Evolutionary conservation across 2,797 vertebrate genomes (phyloP).

Genomic region (Lutjanus argentimaculatus): DNA sequence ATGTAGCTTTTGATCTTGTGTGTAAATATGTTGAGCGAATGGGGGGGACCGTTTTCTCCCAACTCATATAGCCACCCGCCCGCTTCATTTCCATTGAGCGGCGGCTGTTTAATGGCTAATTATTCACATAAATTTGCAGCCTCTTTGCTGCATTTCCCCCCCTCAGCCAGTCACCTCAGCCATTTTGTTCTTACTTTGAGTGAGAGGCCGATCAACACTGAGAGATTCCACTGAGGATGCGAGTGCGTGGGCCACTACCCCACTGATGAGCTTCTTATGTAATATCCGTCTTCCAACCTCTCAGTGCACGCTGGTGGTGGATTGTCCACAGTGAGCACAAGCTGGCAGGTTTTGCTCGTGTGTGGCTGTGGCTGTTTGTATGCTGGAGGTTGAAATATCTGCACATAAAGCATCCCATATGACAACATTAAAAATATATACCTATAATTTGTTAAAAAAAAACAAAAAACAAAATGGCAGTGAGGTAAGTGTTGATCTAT

Average conservation of each 20-base stretch:
- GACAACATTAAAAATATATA: too few species aligned
- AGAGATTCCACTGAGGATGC: constrained; percentile 79
- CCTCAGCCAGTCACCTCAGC: constrained; percentile 71
- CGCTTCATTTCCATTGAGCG: constrained; percentile 48
- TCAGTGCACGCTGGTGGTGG: constrained; percentile 55
- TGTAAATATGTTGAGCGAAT: constrained; percentile 30
- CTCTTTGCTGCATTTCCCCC: constrained; percentile 34
- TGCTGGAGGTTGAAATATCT: constrained; percentile 13
- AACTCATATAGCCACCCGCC: constrained; percentile 1
- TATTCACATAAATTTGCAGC: constrained; percentile 60
- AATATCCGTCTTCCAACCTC: constrained; percentile 77
- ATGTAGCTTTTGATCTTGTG: constrained; percentile 33
- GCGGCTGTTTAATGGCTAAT: constrained; percentile 53
- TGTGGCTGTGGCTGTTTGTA: constrained; percentile 12
- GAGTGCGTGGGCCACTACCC: constrained; percentile 84
- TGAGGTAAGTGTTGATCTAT: too few species aligned
- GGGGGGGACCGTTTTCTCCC: constrained; percentile 4
- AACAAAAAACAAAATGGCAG: too few species aligned
- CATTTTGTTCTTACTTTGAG: constrained; percentile 82
- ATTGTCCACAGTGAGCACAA: constrained; percentile 55
- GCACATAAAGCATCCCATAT: neutral
- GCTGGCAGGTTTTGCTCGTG: constrained; percentile 46
- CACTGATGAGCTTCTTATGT: constrained; percentile 85
- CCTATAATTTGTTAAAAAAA: too few species aligned
- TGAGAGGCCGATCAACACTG: constrained; percentile 71